Conservation (phyloP, 2,797 vertebrate genomes). For the Etheostoma nigrum region DNA sequence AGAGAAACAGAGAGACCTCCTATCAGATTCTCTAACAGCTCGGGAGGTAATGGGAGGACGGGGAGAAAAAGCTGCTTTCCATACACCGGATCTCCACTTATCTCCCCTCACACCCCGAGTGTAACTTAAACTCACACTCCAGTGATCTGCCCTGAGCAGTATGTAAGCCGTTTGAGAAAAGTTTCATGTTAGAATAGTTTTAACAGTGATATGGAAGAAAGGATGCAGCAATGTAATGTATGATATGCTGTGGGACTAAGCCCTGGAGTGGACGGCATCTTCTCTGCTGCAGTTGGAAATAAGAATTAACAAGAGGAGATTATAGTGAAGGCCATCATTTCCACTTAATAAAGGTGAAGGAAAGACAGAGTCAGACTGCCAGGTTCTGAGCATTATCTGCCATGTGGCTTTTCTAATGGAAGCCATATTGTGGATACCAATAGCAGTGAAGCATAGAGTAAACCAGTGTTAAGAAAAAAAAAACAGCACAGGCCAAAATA, state of each 20-base stretch:
- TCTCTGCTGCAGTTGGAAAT: constrained; percentile 26
- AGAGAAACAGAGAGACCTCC: constrained; percentile 43
- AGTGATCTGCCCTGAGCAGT: constrained; percentile 34
- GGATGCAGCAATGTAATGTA: constrained; percentile 22
- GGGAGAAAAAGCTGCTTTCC: constrained; percentile 67
- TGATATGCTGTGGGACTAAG: constrained; percentile 34
- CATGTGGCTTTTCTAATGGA: constrained; percentile 31
- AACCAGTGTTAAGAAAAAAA: neutral
- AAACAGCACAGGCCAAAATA: neutral
- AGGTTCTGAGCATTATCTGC: constrained; percentile 28
- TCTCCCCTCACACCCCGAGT: constrained; percentile 55
- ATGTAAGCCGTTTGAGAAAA: constrained; percentile 40
- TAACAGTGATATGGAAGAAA: constrained; percentile 29
- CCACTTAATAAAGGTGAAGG: constrained; percentile 8
- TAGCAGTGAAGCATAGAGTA: neutral
- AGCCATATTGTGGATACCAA: constrained; percentile 14
- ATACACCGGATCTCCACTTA: constrained; percentile 65
- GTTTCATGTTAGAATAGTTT: constrained; percentile 54
- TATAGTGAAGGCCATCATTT: constrained; percentile 19
- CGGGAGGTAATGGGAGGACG: constrained; percentile 62
- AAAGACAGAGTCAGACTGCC: constrained; percentile 16
- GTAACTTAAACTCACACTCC: constrained; percentile 55
- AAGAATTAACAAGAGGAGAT: constrained; percentile 38
- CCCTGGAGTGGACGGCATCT: constrained; percentile 1
- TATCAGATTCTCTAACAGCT: constrained; percentile 66